Base-by-base conservation (phyloP, 2,797 vertebrate species). In the Propithecus perrieri region DNA sequence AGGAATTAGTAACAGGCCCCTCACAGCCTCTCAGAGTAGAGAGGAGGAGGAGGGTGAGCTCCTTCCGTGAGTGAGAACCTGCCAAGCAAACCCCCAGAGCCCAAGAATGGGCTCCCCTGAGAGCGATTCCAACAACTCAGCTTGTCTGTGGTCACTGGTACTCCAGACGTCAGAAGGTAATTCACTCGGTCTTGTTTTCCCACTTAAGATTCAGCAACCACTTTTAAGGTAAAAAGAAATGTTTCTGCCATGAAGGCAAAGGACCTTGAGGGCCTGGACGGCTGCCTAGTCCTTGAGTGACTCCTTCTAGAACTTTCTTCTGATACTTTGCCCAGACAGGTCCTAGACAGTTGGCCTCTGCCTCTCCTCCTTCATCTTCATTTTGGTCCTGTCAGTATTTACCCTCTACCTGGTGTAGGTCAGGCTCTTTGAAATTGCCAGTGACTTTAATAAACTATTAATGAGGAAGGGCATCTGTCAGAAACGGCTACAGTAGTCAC, bases 121-220 rank as follows among this genome's bases (percentile, higher is more conserved):
- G 0, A 0, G 1, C 4, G 28, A 35, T 11, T n/a, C 69, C 22
- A 38, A 2, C 20, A 20, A 14, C 0, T 26, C 18, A 14, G 22
- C 26, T 30, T 46, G 3, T 24, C 7, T 43, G 63, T 18, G 43
- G 8, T 33, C 35, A 33, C 11, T 18, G 1, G 30, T 41, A 5
- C 9, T 59, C 55, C 1, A 48, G 26, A 18, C 35, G 28, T 57
- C 33, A 63, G 33, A 18, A 55, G 57, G 18, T 4, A n/a, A 48
- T 3, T 74, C 7, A 50, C 30, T 24, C n/a, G 24, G 22, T 9
- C 55, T 75, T 50, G 17, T 28, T 11, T 55, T 93, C 63, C 22
- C 33, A 12, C 38, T 11, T 43, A 78, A 15, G 50, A 79, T 13
- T 22, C 5, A 43, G 33, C 35, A 43, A 11, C 22, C 61, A 38